Base-by-base conservation (phyloP, 1,140 invertebrate species). In the Harpegnathos saltator region DNA sequence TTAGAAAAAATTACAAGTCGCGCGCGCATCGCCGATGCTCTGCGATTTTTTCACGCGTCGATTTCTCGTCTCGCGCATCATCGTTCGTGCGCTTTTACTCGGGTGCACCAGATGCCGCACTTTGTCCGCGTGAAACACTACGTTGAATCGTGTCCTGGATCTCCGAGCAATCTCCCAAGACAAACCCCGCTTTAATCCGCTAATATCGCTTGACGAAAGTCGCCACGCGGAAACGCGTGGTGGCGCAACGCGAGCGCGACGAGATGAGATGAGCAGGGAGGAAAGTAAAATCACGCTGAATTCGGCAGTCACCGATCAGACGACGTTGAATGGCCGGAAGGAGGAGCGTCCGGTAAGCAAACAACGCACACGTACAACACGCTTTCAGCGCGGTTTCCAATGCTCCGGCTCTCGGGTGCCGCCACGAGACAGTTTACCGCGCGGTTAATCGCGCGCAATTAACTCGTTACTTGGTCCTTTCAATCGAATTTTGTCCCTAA, bases 381-480 rank as follows among this genome's bases (percentile, higher is more conserved):
- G 71, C 56, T 85, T 87, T 85, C 29, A 87, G 65, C 50, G 71
- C 38, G 15, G 59, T 15, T 82, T 52, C 38, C 24, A 75, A 14
- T 63, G n/a, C 15, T 50, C 19, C n/a, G n/a, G n/a, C 22, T 50
- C 19, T 74, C 38, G 29, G 72, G 22, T 11, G 29, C 58, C 0
- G 24, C 44, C 59, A 38, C 26, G 62, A 48, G 29, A 17, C 73
- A 54, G 85, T 87, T 87, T 80, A 86, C 77, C 84, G 75, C 58
- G 65, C 24, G 85, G 72, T 85, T 89, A 89, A 89, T 89, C 85
- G 82, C 52, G 29, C 7, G 65, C 87, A 83, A 90, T 89, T 90
- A 89, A 89, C 84, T 88, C 71, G 88, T 89, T 88, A 84, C 82
- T 87, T 85, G 66, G 68, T 9, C 48, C 88, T 83, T 85, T 89